A percentile compares a stretch with the other conserved stretches of the same genome.
phyloP scores from a whole-genome alignment of 2,113 vertebrate genomes.

The Clupea harengus region DNA sequence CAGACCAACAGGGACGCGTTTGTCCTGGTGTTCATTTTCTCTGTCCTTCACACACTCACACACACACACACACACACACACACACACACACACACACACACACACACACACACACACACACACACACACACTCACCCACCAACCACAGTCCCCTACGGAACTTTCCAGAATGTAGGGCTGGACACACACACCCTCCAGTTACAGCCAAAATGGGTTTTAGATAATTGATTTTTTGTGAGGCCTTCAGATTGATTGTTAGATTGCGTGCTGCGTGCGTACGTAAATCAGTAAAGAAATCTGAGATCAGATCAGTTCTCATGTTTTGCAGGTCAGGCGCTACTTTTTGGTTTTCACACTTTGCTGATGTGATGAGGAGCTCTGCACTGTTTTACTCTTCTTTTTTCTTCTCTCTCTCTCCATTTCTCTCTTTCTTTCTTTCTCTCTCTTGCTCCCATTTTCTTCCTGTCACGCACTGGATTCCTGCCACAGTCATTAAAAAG shows the following conservation, averaged over 20 bases:
- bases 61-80: neutral
- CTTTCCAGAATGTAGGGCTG: neutral
- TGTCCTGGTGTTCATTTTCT: constrained; percentile 2
- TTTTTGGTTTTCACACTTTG: neutral
- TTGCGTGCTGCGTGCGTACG: neutral
- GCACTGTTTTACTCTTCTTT: constrained; percentile 32
- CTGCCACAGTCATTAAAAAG: constrained; percentile 63
- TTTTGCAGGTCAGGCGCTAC: neutral
- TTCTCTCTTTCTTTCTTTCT: constrained; percentile 28
- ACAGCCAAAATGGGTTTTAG: constrained; percentile 10
- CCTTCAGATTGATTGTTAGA: neutral
- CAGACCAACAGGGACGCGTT: neutral
- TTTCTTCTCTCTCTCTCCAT: constrained; percentile 34
- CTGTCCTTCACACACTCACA: neutral
- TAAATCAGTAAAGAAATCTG: neutral
- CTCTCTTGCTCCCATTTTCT: constrained; percentile 34
- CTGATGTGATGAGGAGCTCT: constrained; percentile 22
- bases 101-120: neutral
- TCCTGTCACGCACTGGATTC: constrained; percentile 54
- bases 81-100: neutral
- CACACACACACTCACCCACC: neutral
- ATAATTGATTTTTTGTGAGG: constrained; percentile 7
- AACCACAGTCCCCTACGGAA: neutral
- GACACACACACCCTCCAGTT: constrained; percentile 1
- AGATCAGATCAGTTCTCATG: neutral